Evolutionary conservation across 2,113 vertebrate species (phyloP).

Genomic region (Brienomyrus brachyistius): DNA sequence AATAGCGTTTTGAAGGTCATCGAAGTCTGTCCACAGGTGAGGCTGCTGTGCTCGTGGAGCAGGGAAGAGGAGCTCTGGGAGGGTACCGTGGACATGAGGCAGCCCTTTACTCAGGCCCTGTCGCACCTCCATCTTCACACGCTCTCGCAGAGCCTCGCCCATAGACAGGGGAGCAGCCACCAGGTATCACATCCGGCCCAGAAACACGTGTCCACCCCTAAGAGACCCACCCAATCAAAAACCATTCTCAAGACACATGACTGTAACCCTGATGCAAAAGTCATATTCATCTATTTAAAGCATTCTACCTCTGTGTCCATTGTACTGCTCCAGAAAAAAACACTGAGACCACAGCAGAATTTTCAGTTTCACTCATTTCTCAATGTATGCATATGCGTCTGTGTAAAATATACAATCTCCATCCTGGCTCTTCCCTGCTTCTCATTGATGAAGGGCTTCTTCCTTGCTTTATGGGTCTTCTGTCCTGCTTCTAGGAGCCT

Average conservation of each 20-base stretch:
- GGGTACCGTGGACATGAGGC: conserved; percentile 51
- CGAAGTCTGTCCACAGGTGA: conserved; percentile 40
- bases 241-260: not conserved
- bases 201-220: not conserved
- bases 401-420: too few species aligned
- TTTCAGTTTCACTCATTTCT: too few species aligned
- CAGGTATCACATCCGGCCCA: conserved; percentile 47
- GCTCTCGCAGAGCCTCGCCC: conserved; percentile 40
- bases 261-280: not conserved
- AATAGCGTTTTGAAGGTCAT: not conserved
- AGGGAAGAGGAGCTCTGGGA: conserved; percentile 40
- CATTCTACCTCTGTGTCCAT: not conserved
- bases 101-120: conserved; percentile 60
- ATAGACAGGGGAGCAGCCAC: conserved; percentile 45
- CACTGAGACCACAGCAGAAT: too few species aligned
- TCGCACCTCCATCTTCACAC: conserved; percentile 51
- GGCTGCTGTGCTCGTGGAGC: conserved; percentile 54
- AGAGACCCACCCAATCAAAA: not conserved
- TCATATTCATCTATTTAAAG: not conserved
- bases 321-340: not conserved
- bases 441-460: too few species aligned
- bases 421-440: too few species aligned
- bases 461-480: too few species aligned
- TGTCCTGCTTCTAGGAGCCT: too few species aligned
- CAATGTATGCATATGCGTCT: too few species aligned